Conservation (phyloP, 1,140 invertebrate species). For the Drosophila navojoa region DNA sequence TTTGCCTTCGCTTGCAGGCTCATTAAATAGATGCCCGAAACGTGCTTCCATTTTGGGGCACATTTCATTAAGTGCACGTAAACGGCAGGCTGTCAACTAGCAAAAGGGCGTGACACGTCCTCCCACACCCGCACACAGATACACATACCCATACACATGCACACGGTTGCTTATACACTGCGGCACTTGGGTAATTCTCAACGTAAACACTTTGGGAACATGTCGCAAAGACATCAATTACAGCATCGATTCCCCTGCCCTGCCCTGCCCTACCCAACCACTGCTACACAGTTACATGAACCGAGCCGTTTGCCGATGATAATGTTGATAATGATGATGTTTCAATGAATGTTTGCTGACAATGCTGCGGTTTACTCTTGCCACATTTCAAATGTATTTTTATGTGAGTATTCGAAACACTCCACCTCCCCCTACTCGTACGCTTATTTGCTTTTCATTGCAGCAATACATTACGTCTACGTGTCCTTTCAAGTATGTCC, state of each 20-base stretch:
- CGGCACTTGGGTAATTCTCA: constrained; percentile 73
- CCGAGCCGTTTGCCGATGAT: constrained; percentile 23
- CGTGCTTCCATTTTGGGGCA: constrained; percentile 79
- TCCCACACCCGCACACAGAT: not conserved
- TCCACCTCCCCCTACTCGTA: constrained; percentile 24
- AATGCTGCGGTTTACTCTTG: constrained; percentile 62
- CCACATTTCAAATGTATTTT: constrained; percentile 73
- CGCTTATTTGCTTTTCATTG: constrained; percentile 62
- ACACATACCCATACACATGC: constrained; percentile 9
- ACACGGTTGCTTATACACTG: constrained; percentile 25
- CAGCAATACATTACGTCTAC: constrained; percentile 72
- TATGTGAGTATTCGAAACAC: constrained; percentile 57
- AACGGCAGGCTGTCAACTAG: constrained; percentile 73
- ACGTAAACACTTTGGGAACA: constrained; percentile 79
- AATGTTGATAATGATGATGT: constrained; percentile 66
- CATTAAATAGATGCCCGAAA: constrained; percentile 78
- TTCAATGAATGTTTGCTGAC: constrained; percentile 62
- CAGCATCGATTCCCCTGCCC: constrained; percentile 60
- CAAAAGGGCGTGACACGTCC: constrained; percentile 52
- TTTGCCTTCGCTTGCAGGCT: constrained; percentile 48
- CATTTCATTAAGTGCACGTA: constrained; percentile 81
- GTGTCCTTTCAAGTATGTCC: constrained; percentile 45
- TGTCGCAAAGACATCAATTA: constrained; percentile 82
- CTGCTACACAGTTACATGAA: constrained; percentile 6
- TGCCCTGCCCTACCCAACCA: not conserved